Evolutionary conservation across 2,797 vertebrate species (phyloP).

Genomic region (Myripristis jacobus): DNA sequence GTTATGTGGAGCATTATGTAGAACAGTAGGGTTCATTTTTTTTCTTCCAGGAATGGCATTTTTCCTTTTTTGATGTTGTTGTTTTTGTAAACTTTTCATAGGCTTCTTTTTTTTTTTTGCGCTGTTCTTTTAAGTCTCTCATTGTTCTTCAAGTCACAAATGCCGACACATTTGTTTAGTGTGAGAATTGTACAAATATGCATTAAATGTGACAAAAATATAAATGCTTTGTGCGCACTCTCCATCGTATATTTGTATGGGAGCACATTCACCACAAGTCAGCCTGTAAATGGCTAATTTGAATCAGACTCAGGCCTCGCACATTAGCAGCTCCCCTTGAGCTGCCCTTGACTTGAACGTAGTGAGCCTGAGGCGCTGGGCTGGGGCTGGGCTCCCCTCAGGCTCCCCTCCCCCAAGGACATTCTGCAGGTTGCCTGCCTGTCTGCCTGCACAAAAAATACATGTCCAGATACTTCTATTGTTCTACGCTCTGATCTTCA

Average conservation of each 20-base stretch:
- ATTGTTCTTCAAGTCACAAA: not conserved
- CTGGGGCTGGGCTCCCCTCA: slow-evolving; percentile 66
- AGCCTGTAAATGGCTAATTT: slow-evolving; percentile 49
- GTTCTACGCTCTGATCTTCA: slow-evolving; percentile 84
- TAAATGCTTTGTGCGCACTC: not conserved
- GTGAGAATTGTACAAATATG: not conserved
- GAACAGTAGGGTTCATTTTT: too few relatives aligned
- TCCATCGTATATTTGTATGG: slow-evolving; percentile 18
- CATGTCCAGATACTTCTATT: slow-evolving; percentile 79
- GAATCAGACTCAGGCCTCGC: slow-evolving; percentile 56
- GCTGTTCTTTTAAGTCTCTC: not conserved
- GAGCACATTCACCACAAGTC: slow-evolving; percentile 21
- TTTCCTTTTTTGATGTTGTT: too few relatives aligned
- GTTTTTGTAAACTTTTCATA: too few relatives aligned
- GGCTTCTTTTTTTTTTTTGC: too few relatives aligned
- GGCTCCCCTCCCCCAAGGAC: slow-evolving; percentile 73
- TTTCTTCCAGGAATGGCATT: too few relatives aligned
- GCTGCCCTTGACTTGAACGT: slow-evolving; percentile 78
- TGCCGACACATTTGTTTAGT: not conserved
- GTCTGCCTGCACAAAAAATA: slow-evolving; percentile 51
- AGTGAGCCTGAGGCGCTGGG: slow-evolving; percentile 70
- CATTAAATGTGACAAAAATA: not conserved
- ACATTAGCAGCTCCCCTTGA: slow-evolving; percentile 75
- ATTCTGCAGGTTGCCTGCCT: slow-evolving; percentile 71
- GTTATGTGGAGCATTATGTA: too few relatives aligned